Conservation (phyloP, 2,797 vertebrate genomes). For the Knipowitschia caucasica region DNA sequence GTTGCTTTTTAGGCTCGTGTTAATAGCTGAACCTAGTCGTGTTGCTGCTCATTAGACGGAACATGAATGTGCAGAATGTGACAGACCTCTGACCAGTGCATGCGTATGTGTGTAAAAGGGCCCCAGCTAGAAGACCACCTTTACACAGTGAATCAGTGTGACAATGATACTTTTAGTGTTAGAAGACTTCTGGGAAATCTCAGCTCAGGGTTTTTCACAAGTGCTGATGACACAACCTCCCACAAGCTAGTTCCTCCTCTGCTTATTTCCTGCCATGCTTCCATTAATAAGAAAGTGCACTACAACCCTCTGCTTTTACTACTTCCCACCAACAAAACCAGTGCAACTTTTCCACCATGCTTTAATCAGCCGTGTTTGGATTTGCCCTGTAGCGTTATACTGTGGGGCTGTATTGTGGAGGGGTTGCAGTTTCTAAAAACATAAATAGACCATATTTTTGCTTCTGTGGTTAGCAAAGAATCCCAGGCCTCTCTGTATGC, state of each 20-base stretch:
- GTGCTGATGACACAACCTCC: constrained; percentile 24
- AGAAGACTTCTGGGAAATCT: constrained; percentile 51
- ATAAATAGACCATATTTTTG: constrained; percentile 60
- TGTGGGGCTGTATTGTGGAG: constrained; percentile 41
- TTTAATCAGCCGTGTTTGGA: constrained; percentile 69
- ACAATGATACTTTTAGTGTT: constrained; percentile 50
- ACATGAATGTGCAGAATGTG: constrained; percentile 23
- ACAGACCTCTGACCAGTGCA: constrained; percentile 8
- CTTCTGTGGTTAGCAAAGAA: constrained; percentile 78
- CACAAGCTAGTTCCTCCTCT: constrained; percentile 45
- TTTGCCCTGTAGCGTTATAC: constrained; percentile 65
- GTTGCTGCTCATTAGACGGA: constrained; percentile 6
- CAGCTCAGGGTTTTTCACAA: constrained; percentile 20
- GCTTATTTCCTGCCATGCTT: constrained; percentile 66
- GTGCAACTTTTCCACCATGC: constrained; percentile 50
- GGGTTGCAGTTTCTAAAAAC: constrained; percentile 47
- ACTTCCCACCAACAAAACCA: constrained; percentile 35
- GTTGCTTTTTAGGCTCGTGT: constrained; percentile 39
- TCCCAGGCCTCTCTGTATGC: constrained; percentile 59
- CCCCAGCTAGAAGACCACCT: constrained; percentile 32
- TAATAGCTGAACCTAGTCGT: constrained; percentile 24
- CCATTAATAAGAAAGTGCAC: constrained; percentile 70
- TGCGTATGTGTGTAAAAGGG: constrained; percentile 23
- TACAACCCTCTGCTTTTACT: constrained; percentile 52
- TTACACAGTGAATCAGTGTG: constrained; percentile 26